Base-by-base conservation (phyloP, 2,888 invertebrate genomes). In the Melipona bicolor region DNA sequence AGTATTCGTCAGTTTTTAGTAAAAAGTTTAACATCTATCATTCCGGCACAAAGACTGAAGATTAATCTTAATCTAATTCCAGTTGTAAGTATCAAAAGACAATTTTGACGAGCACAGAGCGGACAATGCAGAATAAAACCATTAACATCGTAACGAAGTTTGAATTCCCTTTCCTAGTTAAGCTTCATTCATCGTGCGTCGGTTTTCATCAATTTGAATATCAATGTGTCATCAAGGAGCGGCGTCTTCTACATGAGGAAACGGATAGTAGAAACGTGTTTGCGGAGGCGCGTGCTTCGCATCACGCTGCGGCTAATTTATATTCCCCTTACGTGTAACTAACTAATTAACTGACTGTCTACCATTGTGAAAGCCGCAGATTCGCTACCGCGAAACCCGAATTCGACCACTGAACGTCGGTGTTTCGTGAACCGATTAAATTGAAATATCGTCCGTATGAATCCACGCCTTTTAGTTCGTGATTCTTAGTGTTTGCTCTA, bases 321-420 rank as follows among this genome's bases (percentile, higher is more conserved):
- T 85, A 77, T 76, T 75, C 69, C 85, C 68, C 85, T 81, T 85
- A 85, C 54, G 75, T 81, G 77, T 67, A 85, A 77, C 77, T 77
- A 74, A 77, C 73, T 85, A 80, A 85, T 85, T 85, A 85, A 84
- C 85, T 21, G 70, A 68, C 80, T 71, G 76, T 17, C 84, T 68
- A 59, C 65, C 64, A 67, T 70, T 68, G 75, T 27, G 65, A 54
- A 52, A 64, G 24, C 84, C 79, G 24, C 80, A 77, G 74, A 61
- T 73, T 77, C 76, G 59, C 71, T 56, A 59, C 72, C 59, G 36
- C 79, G 43, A 77, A 81, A 81, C 80, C 85, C n/a, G 65, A 77
- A 71, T 21, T 54, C 49, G 74, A 27, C 73, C 73, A 59, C 73
- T 32, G 54, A 52, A 65, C 68, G 52, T 27, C 21, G 19, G 61